Conservation (phyloP, 2,113 vertebrate genomes). For the Cyphomyrus discorhynchus region DNA sequence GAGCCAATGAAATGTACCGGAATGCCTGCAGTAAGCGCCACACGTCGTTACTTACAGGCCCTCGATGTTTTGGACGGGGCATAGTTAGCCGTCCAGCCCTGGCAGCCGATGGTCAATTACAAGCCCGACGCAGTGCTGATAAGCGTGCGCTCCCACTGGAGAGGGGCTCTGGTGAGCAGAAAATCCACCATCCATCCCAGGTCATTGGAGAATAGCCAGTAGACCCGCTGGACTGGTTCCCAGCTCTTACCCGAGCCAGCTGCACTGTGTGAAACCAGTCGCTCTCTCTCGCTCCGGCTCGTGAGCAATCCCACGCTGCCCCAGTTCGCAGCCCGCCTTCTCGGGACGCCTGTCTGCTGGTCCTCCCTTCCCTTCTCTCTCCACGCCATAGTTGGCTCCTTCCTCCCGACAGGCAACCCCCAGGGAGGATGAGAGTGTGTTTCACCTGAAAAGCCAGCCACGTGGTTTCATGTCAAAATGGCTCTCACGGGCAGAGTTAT, state of each 20-base stretch:
- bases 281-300: slow-evolving; percentile 18
- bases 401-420: neutral
- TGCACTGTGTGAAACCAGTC: slow-evolving; percentile 33
- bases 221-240: slow-evolving; percentile 40
- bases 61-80: slow-evolving; percentile 32
- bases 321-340: neutral
- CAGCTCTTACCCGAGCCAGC: slow-evolving; percentile 32
- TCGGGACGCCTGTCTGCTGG: slow-evolving; percentile 5
- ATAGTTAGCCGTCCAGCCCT: slow-evolving; percentile 36
- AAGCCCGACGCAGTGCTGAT: slow-evolving; percentile 34
- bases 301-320: slow-evolving; percentile 6
- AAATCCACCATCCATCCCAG: slow-evolving; percentile 42
- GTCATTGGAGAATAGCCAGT: slow-evolving; percentile 41
- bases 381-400: neutral
- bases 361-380: slow-evolving; percentile 24
- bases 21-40: neutral
- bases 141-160: slow-evolving; percentile 37
- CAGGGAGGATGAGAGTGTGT: neutral
- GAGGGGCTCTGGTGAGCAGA: slow-evolving; percentile 38
- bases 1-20: neutral
- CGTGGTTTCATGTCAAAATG: neutral
- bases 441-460: neutral
- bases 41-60: neutral
- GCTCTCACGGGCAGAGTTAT: neutral
- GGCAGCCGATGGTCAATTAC: slow-evolving; percentile 46